Conservation (phyloP, 2,797 vertebrate species). For the Tinamus major region DNA sequence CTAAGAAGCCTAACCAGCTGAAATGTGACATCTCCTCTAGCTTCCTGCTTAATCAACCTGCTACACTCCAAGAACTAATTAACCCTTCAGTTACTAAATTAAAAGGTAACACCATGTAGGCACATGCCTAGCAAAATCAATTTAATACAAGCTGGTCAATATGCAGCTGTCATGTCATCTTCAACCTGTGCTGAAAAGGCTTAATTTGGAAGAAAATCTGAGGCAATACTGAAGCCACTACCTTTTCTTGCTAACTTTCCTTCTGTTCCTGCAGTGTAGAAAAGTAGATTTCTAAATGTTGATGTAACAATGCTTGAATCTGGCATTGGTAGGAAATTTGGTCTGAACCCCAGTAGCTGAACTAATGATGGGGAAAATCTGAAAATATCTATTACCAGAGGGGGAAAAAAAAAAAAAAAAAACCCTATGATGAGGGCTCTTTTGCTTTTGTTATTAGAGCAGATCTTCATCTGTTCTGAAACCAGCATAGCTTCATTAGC, state of each 20-base stretch:
- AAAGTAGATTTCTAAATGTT: neutral
- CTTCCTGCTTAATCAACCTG: constrained; percentile 18
- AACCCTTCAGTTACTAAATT: constrained; percentile 32
- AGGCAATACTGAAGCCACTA: neutral
- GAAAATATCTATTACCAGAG: neutral
- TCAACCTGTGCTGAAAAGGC: neutral
- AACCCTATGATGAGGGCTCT: too few species aligned
- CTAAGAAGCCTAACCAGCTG: neutral
- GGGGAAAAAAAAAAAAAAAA: too few species aligned
- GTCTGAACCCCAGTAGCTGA: neutral
- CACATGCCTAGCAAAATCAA: constrained; percentile 40
- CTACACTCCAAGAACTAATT: constrained; percentile 6
- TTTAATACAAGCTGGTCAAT: neutral
- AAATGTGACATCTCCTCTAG: neutral
- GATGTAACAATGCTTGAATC: neutral
- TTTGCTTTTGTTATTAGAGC: too few species aligned
- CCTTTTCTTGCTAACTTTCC: neutral
- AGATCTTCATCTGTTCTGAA: too few species aligned
- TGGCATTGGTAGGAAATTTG: neutral
- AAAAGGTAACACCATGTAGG: neutral
- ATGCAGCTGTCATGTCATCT: neutral
- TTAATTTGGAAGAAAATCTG: neutral
- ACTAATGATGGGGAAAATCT: neutral
- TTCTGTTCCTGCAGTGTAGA: neutral
- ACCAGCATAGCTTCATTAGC: too few species aligned